A percentile compares a stretch with the other conserved stretches of the same genome.
These are phyloP conservation scores for Theristicus caerulescens DNA, from an alignment of 2,113 vertebrate species.

Conservation along the genomic window DNA sequence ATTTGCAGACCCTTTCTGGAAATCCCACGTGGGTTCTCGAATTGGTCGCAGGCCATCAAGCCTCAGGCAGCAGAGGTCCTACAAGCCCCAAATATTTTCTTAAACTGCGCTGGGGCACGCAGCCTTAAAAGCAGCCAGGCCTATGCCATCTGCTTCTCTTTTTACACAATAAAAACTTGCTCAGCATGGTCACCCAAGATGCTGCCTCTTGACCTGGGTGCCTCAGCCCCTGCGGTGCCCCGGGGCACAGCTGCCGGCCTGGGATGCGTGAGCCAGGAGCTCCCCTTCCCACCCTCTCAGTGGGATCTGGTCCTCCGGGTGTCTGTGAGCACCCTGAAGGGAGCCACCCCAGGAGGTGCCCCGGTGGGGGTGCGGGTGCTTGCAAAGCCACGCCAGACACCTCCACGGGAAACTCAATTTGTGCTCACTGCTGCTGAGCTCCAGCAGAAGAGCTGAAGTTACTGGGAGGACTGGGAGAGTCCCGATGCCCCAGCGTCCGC, in stretches of 20 bases:
- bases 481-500: background rate
- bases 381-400: fast-evolving
- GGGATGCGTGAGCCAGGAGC: background rate
- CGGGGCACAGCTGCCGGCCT: background rate
- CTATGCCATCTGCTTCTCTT: background rate
- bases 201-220: background rate
- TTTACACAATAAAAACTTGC: background rate
- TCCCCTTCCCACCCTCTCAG: background rate
- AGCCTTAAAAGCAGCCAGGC: background rate
- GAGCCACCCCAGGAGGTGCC: background rate
- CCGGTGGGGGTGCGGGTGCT: background rate
- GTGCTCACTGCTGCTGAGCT: background rate
- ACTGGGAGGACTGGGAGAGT: background rate
- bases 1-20: background rate
- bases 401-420: fast-evolving
- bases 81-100: background rate
- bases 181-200: background rate
- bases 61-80: background rate
- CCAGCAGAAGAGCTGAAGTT: background rate
- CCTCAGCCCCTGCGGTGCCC: background rate
- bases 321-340: background rate
- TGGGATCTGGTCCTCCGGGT: background rate
- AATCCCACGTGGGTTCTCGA: background rate
- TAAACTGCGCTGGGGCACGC: background rate
- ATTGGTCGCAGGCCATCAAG: background rate